phyloP scores from a whole-genome alignment of 1,140 invertebrate species.

The Brachionus manjavacas region DNA sequence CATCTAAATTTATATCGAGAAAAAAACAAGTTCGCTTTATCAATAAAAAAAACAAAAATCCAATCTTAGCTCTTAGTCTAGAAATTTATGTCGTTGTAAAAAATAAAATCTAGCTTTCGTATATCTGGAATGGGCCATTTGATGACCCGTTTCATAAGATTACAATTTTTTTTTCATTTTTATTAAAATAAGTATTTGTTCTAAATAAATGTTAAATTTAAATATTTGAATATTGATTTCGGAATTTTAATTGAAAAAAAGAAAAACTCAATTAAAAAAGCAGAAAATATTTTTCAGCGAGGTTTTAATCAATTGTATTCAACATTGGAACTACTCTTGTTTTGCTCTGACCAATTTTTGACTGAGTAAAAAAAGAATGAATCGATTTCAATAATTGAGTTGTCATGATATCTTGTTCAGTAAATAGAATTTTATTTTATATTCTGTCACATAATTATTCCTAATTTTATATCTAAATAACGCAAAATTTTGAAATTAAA shows the following conservation, averaged over 20 bases:
- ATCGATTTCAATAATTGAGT: constrained; percentile 31
- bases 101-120: not conserved
- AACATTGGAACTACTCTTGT: not conserved
- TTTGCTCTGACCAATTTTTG: not conserved
- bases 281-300: not conserved
- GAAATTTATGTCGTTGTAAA: not conserved
- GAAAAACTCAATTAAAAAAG: not conserved
- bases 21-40: constrained; percentile 9
- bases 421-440: not conserved
- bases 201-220: constrained; percentile 29
- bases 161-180: no score
- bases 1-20: not conserved
- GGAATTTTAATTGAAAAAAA: not conserved
- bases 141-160: constrained; percentile 1
- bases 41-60: not conserved
- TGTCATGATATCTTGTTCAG: constrained; percentile 33
- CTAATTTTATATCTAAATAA: constrained; percentile 33
- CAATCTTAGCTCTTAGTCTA: not conserved
- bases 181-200: not conserved
- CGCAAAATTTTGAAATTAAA: constrained; percentile 11
- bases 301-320: not conserved
- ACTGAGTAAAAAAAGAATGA: not conserved
- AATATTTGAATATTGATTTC: constrained; percentile 32
- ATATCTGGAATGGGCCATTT: not conserved
- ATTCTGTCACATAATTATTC: constrained; percentile 33